Conservation (phyloP, 2,888 invertebrate genomes). For the Philereme vetulata region DNA sequence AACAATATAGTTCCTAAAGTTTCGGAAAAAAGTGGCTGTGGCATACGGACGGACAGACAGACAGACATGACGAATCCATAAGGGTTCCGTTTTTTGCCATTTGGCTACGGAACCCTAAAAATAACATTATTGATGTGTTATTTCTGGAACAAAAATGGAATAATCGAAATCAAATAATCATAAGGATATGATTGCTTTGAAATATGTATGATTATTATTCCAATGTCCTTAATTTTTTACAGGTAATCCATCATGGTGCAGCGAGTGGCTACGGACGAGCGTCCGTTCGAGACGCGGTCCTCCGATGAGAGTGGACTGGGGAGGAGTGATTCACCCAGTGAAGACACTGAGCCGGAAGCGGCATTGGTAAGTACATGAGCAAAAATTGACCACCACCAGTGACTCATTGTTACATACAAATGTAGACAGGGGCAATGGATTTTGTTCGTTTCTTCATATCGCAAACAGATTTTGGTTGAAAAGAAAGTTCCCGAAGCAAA, state of each 20-base stretch:
- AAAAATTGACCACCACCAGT: too few relatives aligned
- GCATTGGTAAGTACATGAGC: constrained; percentile 63
- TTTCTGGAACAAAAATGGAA: background rate
- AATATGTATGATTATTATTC: too few relatives aligned
- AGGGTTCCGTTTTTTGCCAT: too few relatives aligned
- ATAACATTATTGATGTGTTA: too few relatives aligned
- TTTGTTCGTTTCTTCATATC: too few relatives aligned
- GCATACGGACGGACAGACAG: too few relatives aligned
- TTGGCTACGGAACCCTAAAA: too few relatives aligned
- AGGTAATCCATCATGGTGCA: constrained; percentile 64
- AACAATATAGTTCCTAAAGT: too few relatives aligned
- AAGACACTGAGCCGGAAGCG: constrained; percentile 72
- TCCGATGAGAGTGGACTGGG: constrained; percentile 77
- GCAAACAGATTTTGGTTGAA: background rate
- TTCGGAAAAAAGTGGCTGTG: too few relatives aligned
- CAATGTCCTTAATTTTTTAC: background rate
- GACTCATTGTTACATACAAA: too few relatives aligned
- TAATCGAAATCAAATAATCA: background rate
- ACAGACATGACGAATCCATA: too few relatives aligned
- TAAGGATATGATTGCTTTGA: background rate
- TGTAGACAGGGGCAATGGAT: too few relatives aligned
- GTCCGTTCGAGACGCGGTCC: constrained; percentile 74
- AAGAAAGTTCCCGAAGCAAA: constrained; percentile 2
- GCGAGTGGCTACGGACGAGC: constrained; percentile 74
- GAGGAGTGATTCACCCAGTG: constrained; percentile 70